Base-by-base conservation (phyloP, 2,888 invertebrate species). In the Baccha elongata region DNA sequence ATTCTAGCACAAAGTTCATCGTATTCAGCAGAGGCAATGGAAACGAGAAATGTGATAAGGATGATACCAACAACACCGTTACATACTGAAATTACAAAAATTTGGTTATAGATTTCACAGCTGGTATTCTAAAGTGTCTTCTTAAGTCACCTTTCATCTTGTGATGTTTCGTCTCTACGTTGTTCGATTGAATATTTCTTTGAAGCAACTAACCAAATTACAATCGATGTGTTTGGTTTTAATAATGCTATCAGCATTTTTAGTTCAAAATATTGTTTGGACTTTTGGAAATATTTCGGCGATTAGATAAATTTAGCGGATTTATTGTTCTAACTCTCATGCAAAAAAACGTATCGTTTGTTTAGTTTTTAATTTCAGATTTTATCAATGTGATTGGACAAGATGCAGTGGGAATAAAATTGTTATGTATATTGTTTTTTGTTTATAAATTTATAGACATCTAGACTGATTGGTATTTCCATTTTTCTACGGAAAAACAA, bases 111-210 rank as follows among this genome's bases (percentile, higher is more conserved):
- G 26, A 32, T 42, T n/a, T 19, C 13, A 19, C 37, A 48, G 26
- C 1, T 26, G 2, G n/a, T 50, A 10, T 19, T 26, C 32, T 35
- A 10, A 15, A 21, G 6, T 6, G 13, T 23, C 10, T 21, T 40
- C 11, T 15, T 1, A 2, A 26, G 35, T 64, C 29, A 80, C 80
- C 74, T 69, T 69, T 69, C 80, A 73, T 80, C 4, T 64, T 58
- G 32, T 15, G n/a, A 1, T 10, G 8, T 42, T 35, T n/a, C 1
- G 17, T 8, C n/a, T 17, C 19, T 17, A 10, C 19, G 40, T 2
- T 80, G 80, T 29, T 69, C n/a, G 50, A 40, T 13, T 10, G 32
- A 13, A 17, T 13, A 52, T 13, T 71, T 60, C 17, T 23, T 21
- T 1, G 13, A 64, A 58, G 11, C 23, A 37, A 80, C 80, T 80